Evolutionary conservation across 2,797 vertebrate species (phyloP).

Genomic region (Picus viridis): DNA sequence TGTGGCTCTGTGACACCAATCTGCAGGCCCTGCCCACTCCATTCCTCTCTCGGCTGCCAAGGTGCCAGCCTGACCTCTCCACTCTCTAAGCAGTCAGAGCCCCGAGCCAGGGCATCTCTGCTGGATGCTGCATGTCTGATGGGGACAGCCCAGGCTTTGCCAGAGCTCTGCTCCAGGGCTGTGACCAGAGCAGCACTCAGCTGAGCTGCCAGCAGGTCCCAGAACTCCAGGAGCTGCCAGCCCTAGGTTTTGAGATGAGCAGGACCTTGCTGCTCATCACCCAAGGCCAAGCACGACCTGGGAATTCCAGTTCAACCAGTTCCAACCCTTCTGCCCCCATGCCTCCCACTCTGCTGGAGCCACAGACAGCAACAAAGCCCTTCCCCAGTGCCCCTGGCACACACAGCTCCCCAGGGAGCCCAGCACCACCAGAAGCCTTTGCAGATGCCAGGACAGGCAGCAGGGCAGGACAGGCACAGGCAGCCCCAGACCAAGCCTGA

Average conservation of each 20-base stretch:
- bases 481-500: neutral
- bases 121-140: neutral
- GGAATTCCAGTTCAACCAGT: slow-evolving; percentile 63
- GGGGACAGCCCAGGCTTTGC: neutral
- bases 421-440: neutral
- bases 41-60: neutral
- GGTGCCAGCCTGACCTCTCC: neutral
- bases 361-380: neutral
- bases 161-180: neutral
- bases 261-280: neutral
- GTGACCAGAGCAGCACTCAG: neutral
- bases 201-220: neutral
- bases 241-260: neutral
- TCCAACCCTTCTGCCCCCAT: neutral
- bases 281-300: neutral
- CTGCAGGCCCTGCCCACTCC: neutral
- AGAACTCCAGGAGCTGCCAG: neutral
- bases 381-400: neutral
- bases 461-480: neutral
- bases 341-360: neutral
- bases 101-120: fast-evolving
- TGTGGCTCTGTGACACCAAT: fast-evolving
- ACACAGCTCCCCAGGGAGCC: neutral
- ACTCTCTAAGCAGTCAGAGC: neutral
- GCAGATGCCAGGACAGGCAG: neutral